Evolutionary conservation across 2,797 vertebrate species (phyloP).

Genomic region (Hypotaenidia philippensis): DNA sequence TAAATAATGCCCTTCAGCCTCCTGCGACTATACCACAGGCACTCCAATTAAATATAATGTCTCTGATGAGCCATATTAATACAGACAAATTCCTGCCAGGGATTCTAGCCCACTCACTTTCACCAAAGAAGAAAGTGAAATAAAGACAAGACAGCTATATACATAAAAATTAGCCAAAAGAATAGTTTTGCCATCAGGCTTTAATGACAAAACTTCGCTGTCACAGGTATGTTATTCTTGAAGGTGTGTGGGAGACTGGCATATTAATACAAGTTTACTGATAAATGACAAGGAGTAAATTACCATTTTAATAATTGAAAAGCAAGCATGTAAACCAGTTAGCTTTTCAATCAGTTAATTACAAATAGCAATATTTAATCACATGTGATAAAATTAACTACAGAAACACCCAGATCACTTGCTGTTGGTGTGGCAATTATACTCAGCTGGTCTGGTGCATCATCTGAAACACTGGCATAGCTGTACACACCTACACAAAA

Average conservation of each 20-base stretch:
- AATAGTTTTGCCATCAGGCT: neutral
- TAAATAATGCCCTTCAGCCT: slow-evolving; percentile 91
- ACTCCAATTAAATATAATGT: slow-evolving; percentile 89
- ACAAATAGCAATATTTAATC: slow-evolving; percentile 61
- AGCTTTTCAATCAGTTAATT: slow-evolving; percentile 58
- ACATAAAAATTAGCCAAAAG: slow-evolving; percentile 13
- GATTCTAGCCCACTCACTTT: slow-evolving; percentile 73
- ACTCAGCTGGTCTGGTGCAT: neutral
- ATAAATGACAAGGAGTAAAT: slow-evolving; percentile 20
- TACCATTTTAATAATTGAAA: slow-evolving; percentile 63
- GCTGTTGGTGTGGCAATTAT: neutral
- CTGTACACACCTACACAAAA: neutral
- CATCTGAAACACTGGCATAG: neutral
- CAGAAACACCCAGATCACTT: neutral
- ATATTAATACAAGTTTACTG: neutral
- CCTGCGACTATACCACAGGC: slow-evolving; percentile 84
- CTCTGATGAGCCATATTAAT: slow-evolving; percentile 84
- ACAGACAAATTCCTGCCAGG: slow-evolving; percentile 81
- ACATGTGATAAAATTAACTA: slow-evolving; percentile 53
- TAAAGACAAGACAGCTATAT: slow-evolving; percentile 30
- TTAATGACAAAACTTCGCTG: slow-evolving; percentile 17
- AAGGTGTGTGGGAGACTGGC: neutral
- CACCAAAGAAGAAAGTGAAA: slow-evolving; percentile 59
- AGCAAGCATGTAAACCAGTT: slow-evolving; percentile 31
- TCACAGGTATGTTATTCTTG: neutral